Evolutionary conservation across 2,888 invertebrate species (phyloP), one percentile per base, ranked within the genome.

Genomic region (Papilio demoleus): DNA sequence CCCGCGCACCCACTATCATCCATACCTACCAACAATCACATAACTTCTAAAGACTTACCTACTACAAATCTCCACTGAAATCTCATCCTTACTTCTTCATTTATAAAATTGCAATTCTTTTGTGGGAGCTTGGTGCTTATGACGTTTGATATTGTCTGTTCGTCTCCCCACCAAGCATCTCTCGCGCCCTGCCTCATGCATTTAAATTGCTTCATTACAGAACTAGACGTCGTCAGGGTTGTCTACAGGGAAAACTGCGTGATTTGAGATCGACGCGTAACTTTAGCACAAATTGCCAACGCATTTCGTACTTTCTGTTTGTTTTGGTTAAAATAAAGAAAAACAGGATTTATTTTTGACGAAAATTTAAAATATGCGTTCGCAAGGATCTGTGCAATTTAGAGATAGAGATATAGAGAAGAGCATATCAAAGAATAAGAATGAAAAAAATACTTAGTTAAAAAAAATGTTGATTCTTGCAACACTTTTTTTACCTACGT

Each of bases 201-300:
- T 93, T 93, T 93, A 93, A 93, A 93, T 93, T 93, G 93, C 93
- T 93, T 93, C 93, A 93, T 93, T 93, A 93, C 88, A 81, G 90
- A 88, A 87, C 88, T 90, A 91, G 91, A 91, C 90, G 86, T 80
- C 83, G 82, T 80, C 87, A 93, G 92, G 92, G 93, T 87, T 92
- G 93, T 79, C 90, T 81, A 78, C 77, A 76, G 84, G 85, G 87
- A 85, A 86, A 79, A 80, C 78, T 74, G 72, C 38, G 74, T 73
- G 74, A 74, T 75, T 75, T 75, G 70, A 70, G 72, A 74, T 74
- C 73, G 70, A 65, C 70, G 68, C 47, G 63, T 75, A 77, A 78
- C 70, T 78, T 79, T 78, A 68, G 69, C 70, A 70, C 73, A 74
- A 76, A 79, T 75, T 74, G 75, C 68, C 50, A 61, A 31, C 42